Evolutionary conservation across 1,140 invertebrate species (phyloP).

Genomic region (Drosophila pallidifrons): DNA sequence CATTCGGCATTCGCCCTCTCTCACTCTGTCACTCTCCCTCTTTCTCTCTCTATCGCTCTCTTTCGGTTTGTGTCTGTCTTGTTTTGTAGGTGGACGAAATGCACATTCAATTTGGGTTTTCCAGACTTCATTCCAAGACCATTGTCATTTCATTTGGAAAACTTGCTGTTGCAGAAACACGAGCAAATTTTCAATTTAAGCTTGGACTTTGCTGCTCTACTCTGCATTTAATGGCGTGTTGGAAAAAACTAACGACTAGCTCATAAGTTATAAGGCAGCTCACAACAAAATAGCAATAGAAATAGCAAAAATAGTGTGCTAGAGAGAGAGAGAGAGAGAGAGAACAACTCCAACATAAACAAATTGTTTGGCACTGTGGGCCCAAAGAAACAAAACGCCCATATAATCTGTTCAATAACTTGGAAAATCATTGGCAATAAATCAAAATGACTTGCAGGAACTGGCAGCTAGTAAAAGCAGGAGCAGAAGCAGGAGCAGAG

Average conservation of each 20-base stretch:
- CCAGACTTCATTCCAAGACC: conserved; percentile 32
- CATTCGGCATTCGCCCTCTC: background rate
- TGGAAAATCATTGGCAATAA: conserved; percentile 84
- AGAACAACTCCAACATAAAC: conserved; percentile 64
- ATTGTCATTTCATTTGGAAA: conserved; percentile 79
- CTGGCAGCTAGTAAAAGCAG: conserved; percentile 42
- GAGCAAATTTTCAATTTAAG: conserved; percentile 77
- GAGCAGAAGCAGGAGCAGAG: conserved; percentile 1
- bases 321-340: conserved; percentile 5
- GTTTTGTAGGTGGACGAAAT: conserved; percentile 12
- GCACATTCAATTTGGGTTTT: conserved; percentile 35
- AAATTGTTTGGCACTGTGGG: conserved; percentile 71
- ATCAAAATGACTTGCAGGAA: conserved; percentile 83
- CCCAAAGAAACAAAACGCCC: conserved; percentile 70
- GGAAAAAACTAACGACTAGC: conserved; percentile 41
- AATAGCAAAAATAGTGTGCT: background rate
- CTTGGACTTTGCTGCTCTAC: conserved; percentile 42
- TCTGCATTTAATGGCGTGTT: conserved; percentile 71
- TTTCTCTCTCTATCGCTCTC: background rate
- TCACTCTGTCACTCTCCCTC: background rate
- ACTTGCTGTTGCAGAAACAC: conserved; percentile 65
- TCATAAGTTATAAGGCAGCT: conserved; percentile 44
- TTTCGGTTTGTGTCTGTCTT: background rate
- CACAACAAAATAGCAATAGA: conserved; percentile 14
- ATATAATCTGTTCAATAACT: conserved; percentile 83